Evolutionary conservation across 35 echinoderm and acorn worm genomes (phyloP), one percentile per base, ranked within the genome.

Genomic region (Apostichopus parvimensis): DNA sequence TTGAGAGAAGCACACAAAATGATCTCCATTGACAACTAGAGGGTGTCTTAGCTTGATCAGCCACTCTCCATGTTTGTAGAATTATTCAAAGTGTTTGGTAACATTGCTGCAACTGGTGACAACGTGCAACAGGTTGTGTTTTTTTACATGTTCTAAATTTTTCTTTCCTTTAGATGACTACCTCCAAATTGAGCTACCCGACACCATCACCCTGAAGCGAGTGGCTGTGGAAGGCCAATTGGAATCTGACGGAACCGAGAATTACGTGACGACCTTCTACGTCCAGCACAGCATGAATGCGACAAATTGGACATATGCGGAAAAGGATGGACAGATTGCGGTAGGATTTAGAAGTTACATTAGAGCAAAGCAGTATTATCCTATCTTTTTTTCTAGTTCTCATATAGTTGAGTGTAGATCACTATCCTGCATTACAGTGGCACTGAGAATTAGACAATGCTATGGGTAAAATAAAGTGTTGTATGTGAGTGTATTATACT

Each of bases 151-250:
- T 9, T 11, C 64, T 28, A 15, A 79, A 45, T 79, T 22, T 14
- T 78, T 76, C 66, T 9, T 71, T 45, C 57, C 13, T 24, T 62
- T 76, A 91, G 95, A 91, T 80, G 92, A 93, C 20, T 95, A 91
- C 57, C 72, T 95, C 22, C 87, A 95, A 75, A 80, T 95, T 83
- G 87, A 91, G 57, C 58, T 95, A 6, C 95, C 95, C 10, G 95
- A 95, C 76, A 82, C 88, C 24, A 57, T 93, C 60, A 95, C 87
- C 56, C 57, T 95, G 52, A 28, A 86, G n/a, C 79, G 95, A 5
- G 89, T 95, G 9, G 95, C 80, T 1, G 77, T 93, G 17, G 55
- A 95, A 72, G 95, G 95, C 8, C 92, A 92, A 2, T 9, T 24
- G 6, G 79, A 60, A 8, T 78, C 77, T 4, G 57, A 91, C 52